A percentile compares a stretch with the other conserved stretches of the same genome.
Conservation (phyloP, 2,113 vertebrate species). For the Anser brachyrhynchus region DNA sequence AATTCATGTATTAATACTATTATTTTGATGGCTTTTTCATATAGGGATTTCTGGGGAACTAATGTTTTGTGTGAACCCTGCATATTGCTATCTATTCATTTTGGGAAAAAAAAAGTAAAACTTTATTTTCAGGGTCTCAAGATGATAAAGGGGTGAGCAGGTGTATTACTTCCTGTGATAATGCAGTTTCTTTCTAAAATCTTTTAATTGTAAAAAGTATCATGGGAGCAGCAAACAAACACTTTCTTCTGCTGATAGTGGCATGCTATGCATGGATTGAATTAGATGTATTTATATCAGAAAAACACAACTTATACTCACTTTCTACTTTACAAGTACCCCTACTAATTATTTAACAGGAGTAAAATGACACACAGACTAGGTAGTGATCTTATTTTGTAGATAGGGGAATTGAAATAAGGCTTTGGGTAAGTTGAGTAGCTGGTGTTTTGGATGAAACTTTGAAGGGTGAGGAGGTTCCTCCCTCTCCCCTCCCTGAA, state of each 20-base stretch:
- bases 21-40: not conserved
- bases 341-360: not conserved
- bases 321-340: not conserved
- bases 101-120: not conserved
- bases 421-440: not conserved
- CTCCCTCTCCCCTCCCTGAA: rapidly evolving
- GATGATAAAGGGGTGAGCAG: not conserved
- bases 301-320: not conserved
- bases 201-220: not conserved
- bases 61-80: not conserved
- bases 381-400: not conserved
- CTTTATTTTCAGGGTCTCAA: not conserved
- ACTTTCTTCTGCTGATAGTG: not conserved
- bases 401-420: not conserved
- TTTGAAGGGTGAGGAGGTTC: not conserved
- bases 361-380: not conserved
- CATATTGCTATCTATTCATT: not conserved
- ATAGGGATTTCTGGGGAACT: not conserved
- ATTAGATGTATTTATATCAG: not conserved
- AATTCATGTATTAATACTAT: not conserved
- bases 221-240: not conserved
- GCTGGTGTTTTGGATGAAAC: not conserved
- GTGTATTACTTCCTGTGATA: not conserved
- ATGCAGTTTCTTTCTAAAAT: not conserved
- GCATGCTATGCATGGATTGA: not conserved